Base-by-base conservation (phyloP, 2,113 vertebrate genomes). In the Oncorhynchus gorbuscha region DNA sequence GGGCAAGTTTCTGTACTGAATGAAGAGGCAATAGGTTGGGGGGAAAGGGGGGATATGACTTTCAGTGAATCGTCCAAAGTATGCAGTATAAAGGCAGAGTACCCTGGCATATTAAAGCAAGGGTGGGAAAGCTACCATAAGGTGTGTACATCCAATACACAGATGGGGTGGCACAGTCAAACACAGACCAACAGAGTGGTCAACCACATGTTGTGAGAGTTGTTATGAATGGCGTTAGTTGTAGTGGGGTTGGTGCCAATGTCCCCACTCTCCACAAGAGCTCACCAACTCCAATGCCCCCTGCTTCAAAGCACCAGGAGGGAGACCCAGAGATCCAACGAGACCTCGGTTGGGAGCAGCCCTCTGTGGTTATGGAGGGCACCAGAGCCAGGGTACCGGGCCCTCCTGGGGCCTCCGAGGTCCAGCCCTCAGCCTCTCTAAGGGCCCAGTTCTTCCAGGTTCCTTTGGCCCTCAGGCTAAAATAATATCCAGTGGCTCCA, bases 401-500 rank as follows among this genome's bases (percentile, higher is more conserved):
- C 90, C 91, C 90, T 90, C 84, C 39, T 89, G 84, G 86, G 88
- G 89, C 85, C 89, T 89, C 86, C 86, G 88, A 91, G 92, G 90
- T 93, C 87, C 89, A 92, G 91, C 91, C 91, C 89, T 86, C 83
- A 59, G 24, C 35, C 85, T 92, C 94, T 93, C 93, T 92, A 93
- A 94, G 95, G 92, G 86, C 85, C 90, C 92, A 91, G 92, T 90
- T 92, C 93, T 92, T 92, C 93, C 92, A 87, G 84, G 91, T 89
- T 87, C 93, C 59, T 62, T n/a, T 62, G 59, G 59, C 59, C 59
- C 93, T 92, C 92, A 93, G 94, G 92, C 94, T 95, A 93, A 94
- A 95, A 95, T 95, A 95, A 95, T 95, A 95, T 93, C 59, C 95
- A 95, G 94, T 96, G 95, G 95, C 95, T 96, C 95, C 95, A 95